These are phyloP conservation scores for Tolmerus cingulatus DNA, from an alignment of 2,888 invertebrate species.

Conservation along the genomic window DNA sequence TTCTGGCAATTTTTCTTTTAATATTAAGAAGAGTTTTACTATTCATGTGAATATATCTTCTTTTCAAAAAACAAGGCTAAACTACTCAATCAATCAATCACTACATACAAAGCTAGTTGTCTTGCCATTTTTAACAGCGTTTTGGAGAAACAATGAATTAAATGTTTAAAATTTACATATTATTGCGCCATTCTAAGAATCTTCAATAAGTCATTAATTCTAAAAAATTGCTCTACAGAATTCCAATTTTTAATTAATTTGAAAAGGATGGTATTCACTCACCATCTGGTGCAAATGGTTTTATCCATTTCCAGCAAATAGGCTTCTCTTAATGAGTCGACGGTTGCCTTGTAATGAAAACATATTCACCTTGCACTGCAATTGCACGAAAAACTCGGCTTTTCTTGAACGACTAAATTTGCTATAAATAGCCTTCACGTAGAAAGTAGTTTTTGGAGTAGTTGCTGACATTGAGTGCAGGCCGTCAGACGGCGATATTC, in stretches of 20 bases:
- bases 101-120: neutral
- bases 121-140: neutral
- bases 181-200: neutral
- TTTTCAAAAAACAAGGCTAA: neutral
- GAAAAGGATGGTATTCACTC: neutral
- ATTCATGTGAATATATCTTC: neutral
- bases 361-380: neutral
- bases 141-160: neutral
- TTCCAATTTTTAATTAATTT: neutral
- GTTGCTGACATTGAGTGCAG: neutral
- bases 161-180: neutral
- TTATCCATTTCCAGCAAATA: neutral
- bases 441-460: conserved; percentile 8
- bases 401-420: neutral
- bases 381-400: neutral
- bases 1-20: neutral
- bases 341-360: neutral
- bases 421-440: neutral
- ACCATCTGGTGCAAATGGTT: neutral
- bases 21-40: neutral
- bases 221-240: neutral
- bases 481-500: neutral
- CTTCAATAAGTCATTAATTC: neutral
- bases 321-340: neutral
- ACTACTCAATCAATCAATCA: neutral